Percentiles rank a stretch among this genome's conserved stretches.
phyloP scores from a whole-genome alignment of 2,888 invertebrate genomes.

The Cerastis leucographa region DNA sequence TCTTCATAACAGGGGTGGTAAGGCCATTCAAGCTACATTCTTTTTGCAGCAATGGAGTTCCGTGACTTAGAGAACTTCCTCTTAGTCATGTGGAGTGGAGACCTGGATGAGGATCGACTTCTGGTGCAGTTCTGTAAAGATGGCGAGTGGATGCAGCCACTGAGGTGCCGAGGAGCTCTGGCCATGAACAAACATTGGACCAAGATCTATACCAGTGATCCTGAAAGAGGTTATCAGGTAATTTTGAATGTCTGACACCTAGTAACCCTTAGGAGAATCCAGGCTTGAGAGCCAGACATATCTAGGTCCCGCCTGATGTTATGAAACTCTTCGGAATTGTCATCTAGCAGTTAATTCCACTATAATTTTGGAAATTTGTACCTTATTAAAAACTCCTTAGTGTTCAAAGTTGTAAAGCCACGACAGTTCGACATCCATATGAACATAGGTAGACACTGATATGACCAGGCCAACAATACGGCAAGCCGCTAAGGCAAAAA shows the following conservation, averaged over 20 bases:
- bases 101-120: constrained; percentile 94
- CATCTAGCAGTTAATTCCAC: neutral
- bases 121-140: constrained; percentile 91
- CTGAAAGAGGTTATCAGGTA: constrained; percentile 91
- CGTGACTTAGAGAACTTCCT: constrained; percentile 92
- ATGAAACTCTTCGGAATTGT: too few species aligned
- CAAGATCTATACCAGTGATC: constrained; percentile 93
- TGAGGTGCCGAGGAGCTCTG: constrained; percentile 93
- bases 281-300: too few species aligned
- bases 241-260: too few species aligned
- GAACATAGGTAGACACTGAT: neutral
- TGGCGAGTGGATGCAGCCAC: constrained; percentile 88
- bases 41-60: constrained; percentile 92
- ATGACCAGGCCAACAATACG: too few species aligned
- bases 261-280: too few species aligned
- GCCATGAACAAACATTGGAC: constrained; percentile 92
- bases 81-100: constrained; percentile 95
- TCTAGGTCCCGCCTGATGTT: neutral
- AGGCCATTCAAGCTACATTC: neutral
- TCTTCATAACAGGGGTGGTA: neutral
- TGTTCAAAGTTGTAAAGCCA: neutral
- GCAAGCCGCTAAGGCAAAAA: too few species aligned
- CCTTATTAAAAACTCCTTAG: neutral
- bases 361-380: neutral
- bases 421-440: neutral